Base-by-base conservation (phyloP, 2,797 vertebrate species). In the Lepus oiostolus region DNA sequence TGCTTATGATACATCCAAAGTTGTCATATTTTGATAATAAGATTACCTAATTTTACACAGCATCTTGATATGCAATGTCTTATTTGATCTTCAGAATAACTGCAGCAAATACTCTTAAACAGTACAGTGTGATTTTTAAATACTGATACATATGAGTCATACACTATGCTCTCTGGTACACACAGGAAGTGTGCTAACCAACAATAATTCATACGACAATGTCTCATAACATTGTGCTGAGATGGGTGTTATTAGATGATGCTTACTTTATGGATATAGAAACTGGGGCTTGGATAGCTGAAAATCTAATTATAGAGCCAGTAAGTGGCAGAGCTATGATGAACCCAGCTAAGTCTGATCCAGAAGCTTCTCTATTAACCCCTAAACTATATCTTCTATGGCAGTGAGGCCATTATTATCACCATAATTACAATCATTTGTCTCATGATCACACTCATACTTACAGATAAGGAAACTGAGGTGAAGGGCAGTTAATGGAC, bases 401-500 rank as follows among this genome's bases (percentile, higher is more conserved):
- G 19, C 5, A 58, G 7, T 47, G 67, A 38, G 3, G 13, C 30
- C 60, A 26, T 17, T 75, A 3, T n/a, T 28, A 71, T 58, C 30
- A 54, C 8, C 52, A 12, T 62, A 28, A 17, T 7, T 65, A 58
- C 2, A 80, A 26, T 60, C 65, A 17, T 7, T 28, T 42, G 7
- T 22, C 63, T 35, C 7, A 42, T 10, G 26, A 79, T 62, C 62
- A 58, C 28, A 54, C 71, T 63, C 85, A 17, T 60, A 63, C 26
- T 72, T 93, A 32, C 58, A 79, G 63, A 42, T 74, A 83, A 74
- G 50, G 65, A 79, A 91, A 95, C 52, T 62, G 52, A 88, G n/a
- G 10, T 77, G 5, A 42, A 87, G 16, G 30, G 28, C 79, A 67
- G 26, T n/a, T 76, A 91, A 87, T 38, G 63, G 10, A 62, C 71